A percentile compares a stretch with the other conserved stretches of the same genome.
These are phyloP conservation scores for Musca vetustissima DNA, from an alignment of 1,140 invertebrate species.

Conservation along the genomic window DNA sequence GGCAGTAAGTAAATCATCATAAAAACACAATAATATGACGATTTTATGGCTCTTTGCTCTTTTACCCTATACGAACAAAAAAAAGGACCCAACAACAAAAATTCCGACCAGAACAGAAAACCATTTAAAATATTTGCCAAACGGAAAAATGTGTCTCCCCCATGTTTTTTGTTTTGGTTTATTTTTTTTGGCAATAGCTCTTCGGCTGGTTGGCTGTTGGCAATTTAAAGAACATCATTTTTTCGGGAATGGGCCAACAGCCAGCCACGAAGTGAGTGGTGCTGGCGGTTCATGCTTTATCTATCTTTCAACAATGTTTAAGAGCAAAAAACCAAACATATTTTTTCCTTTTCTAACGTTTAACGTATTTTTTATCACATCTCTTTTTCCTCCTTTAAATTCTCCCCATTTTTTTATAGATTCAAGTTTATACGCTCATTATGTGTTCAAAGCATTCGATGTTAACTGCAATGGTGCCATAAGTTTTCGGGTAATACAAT, in stretches of 20 bases:
- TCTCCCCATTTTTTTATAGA: conserved; percentile 71
- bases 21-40: conserved; percentile 1
- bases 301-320: neutral
- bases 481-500: conserved; percentile 88
- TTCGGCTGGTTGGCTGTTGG: too few relatives aligned
- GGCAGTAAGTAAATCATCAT: conserved; percentile 79
- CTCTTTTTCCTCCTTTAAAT: conserved; percentile 31
- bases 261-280: too few relatives aligned
- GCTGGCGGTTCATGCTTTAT: conserved; percentile 7
- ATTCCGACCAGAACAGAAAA: neutral
- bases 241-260: too few relatives aligned
- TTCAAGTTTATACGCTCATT: conserved; percentile 92
- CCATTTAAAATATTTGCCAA: neutral
- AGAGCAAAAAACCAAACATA: too few relatives aligned
- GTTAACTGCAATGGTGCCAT: conserved; percentile 93
- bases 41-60: too few relatives aligned
- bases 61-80: too few relatives aligned
- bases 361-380: neutral
- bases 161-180: too few relatives aligned
- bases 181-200: too few relatives aligned
- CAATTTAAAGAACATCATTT: too few relatives aligned
- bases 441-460: conserved; percentile 98
- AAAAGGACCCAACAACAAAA: too few relatives aligned
- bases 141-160: neutral
- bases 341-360: neutral